A percentile compares a stretch with the other conserved stretches of the same genome.
Evolutionary conservation across 2,113 vertebrate genomes (phyloP).

Genomic region (Alces alces): DNA sequence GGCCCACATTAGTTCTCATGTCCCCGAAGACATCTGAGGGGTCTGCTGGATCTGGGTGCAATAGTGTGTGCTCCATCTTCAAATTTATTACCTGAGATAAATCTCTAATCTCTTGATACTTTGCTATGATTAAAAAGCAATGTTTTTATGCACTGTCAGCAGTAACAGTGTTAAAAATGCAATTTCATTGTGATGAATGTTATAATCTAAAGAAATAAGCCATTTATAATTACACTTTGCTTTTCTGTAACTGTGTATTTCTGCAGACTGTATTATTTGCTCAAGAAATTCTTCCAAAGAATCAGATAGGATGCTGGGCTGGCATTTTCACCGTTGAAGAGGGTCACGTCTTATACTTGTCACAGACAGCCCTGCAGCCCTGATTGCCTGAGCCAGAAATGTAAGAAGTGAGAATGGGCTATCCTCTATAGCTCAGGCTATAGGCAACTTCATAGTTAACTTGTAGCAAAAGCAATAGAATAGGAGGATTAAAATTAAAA

Average conservation of each 20-base stretch:
- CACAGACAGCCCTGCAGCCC: neutral
- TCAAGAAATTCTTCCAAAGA: neutral
- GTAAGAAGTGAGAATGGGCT: neutral
- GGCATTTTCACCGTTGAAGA: neutral
- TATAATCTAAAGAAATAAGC: slow-evolving; percentile 32
- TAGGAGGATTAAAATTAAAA: neutral
- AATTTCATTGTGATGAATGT: slow-evolving; percentile 8
- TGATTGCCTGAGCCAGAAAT: neutral
- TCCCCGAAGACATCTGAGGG: neutral
- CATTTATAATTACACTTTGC: neutral
- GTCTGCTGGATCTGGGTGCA: neutral
- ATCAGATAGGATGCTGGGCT: neutral
- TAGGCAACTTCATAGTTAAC: neutral
- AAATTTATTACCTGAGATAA: neutral
- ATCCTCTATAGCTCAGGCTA: neutral
- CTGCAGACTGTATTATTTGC: neutral
- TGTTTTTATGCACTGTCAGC: neutral
- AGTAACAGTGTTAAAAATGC: neutral
- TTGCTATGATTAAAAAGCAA: neutral
- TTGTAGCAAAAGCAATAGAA: neutral
- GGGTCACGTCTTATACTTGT: neutral
- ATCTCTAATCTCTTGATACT: neutral
- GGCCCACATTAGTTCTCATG: neutral
- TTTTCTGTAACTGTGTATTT: slow-evolving; percentile 17
- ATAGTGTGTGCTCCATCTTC: neutral